A percentile compares a stretch with the other conserved stretches of the same genome.
Conservation (phyloP, 30 jellyfish, hydroid and myxozoan genomes). For the Turritopsis rubra region DNA sequence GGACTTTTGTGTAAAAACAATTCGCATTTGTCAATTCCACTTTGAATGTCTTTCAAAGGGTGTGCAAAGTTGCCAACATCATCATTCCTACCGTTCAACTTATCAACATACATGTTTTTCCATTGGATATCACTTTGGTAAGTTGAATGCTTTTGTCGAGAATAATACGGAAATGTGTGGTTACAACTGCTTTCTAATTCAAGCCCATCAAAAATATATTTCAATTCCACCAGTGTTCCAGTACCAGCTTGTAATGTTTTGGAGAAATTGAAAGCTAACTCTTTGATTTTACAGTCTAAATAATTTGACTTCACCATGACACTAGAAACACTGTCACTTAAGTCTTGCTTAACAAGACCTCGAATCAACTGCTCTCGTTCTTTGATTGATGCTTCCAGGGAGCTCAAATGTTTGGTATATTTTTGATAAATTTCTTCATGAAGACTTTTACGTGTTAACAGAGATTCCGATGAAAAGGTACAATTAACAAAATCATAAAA, state of each 20-base stretch:
- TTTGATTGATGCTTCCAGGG: constrained; percentile 2
- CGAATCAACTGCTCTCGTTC: neutral
- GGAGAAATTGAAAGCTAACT: constrained; percentile 71
- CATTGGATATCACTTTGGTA: neutral
- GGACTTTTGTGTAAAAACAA: neutral
- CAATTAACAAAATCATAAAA: no score
- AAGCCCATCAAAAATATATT: constrained; percentile 70
- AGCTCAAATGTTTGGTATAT: neutral
- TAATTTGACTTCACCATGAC: neutral
- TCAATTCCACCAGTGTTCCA: constrained; percentile 14
- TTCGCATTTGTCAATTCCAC: constrained; percentile 66
- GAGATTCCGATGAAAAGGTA: no score
- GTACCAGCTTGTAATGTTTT: constrained; percentile 36
- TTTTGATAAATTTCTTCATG: neutral
- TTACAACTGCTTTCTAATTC: constrained; percentile 61
- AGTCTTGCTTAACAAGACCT: neutral
- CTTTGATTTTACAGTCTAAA: constrained; percentile 67
- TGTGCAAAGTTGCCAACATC: constrained; percentile 39
- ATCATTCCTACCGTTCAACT: constrained; percentile 8
- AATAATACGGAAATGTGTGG: constrained; percentile 17
- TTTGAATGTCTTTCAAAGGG: constrained; percentile 53
- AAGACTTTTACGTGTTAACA: neutral
- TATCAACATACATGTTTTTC: constrained; percentile 61
- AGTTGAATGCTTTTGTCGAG: constrained; percentile 9
- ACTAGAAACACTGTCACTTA: neutral